Percentiles rank a stretch among this genome's conserved stretches.
Evolutionary conservation across 1,140 invertebrate species (phyloP).

Genomic region (Hypsibius dujardini): DNA sequence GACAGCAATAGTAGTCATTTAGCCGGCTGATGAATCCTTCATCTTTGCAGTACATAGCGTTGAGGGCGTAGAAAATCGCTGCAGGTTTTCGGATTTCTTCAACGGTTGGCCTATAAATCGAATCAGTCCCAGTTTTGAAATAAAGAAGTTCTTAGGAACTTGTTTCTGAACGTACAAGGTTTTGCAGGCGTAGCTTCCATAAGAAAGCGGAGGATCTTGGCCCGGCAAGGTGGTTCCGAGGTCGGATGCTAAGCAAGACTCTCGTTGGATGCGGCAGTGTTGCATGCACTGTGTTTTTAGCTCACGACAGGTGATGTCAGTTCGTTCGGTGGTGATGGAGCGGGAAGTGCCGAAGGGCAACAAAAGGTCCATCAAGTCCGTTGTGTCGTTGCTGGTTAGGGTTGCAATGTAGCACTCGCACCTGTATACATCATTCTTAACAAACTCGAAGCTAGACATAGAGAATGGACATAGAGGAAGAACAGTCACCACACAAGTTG

Average conservation of each 20-base stretch:
- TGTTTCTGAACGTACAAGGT: neutral
- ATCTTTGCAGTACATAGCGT: conserved; percentile 5
- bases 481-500: too few relatives aligned
- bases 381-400: neutral
- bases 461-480: too few relatives aligned
- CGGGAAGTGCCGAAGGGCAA: neutral
- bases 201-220: neutral
- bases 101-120: neutral
- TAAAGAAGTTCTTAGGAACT: too few relatives aligned
- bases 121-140: too few relatives aligned
- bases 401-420: conserved; percentile 1
- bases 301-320: neutral
- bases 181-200: neutral
- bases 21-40: neutral
- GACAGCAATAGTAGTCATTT: conserved; percentile 5
- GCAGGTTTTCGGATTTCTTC: neutral
- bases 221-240: neutral
- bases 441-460: too few relatives aligned
- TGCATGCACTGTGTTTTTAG: conserved; percentile 5
- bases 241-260: neutral
- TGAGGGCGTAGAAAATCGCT: neutral
- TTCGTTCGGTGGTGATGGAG: neutral
- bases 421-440: too few relatives aligned
- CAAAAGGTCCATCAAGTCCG: conserved; percentile 5
- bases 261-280: neutral